Evolutionary conservation across 1,140 invertebrate species (phyloP), one percentile per base, ranked within the genome.

Genomic region (Dufourea novaeangliae): DNA sequence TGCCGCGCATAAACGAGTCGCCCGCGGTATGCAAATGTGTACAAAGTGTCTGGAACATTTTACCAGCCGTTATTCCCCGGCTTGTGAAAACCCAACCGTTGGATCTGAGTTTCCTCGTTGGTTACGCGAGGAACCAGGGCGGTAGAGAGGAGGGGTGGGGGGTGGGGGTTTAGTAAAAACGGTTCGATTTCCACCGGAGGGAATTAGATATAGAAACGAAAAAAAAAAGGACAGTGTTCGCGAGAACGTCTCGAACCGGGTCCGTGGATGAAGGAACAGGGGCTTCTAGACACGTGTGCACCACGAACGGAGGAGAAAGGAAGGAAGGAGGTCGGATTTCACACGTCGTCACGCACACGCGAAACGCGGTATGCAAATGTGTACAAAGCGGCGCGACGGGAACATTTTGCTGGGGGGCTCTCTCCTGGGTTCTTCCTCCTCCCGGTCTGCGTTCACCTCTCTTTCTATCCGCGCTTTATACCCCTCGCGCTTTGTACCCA

Each of bases 1-100:
- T 67, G 79, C 76, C 81, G 82, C 82, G 78, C 78, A 79, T 75
- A 82, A 82, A 62, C 62, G 80, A 44, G 82, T 85, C 76, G 78
- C 80, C 86, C 76, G 78, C 80, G 64, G 78, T 86, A 87, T 88
- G 86, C 86, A 88, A 88, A 87, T 88, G 84, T 87, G 79, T 88
- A 88, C 85, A 87, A 88, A 88, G 82, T 86, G 80, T 70, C 86
- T 78, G 75, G 85, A 82, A 82, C 85, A 80, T 86, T 86, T 83
- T 85, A 79, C 74, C 82, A 68, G 52, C 85, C 85, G 73, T 76
- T 76, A 76, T 76, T 76, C 66, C 54, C 66, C 32, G 75, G 82
- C 70, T 86, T 80, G 69, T 76, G 73, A 76, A 76, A 76, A 69
- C 64, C 73, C 54, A 37, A 39, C 73, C 37, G 39, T 10, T 39